These are phyloP conservation scores for Schizothorax lantsangensis DNA, from an alignment of 2,797 vertebrate species.

Conservation along the genomic window DNA sequence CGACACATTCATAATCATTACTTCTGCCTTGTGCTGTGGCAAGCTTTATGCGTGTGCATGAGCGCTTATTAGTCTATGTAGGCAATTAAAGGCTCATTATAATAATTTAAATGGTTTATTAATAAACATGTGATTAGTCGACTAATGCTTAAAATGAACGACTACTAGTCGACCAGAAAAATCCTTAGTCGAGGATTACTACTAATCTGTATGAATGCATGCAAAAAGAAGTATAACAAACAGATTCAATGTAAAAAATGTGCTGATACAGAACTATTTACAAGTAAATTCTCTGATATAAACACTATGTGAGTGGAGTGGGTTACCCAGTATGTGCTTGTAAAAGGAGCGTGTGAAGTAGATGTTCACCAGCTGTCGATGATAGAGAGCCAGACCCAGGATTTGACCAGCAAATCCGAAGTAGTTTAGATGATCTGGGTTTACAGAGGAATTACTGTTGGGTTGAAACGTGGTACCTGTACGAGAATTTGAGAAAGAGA, in stretches of 20 bases:
- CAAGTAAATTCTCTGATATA: not conserved
- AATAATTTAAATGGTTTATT: too few relatives aligned
- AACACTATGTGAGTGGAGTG: conserved; percentile 1
- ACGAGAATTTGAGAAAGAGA: not conserved
- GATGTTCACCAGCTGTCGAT: conserved; percentile 96
- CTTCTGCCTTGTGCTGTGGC: too few relatives aligned
- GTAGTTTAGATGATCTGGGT: conserved; percentile 98
- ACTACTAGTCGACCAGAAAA: too few relatives aligned
- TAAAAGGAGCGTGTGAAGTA: conserved; percentile 99
- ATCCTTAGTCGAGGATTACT: too few relatives aligned
- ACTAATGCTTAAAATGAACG: too few relatives aligned
- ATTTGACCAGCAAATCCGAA: conserved; percentile 97
- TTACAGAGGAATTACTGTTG: conserved; percentile 98
- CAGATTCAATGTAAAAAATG: not conserved
- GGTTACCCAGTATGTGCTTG: conserved; percentile 97
- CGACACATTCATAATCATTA: too few relatives aligned
- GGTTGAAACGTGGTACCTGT: conserved; percentile 98
- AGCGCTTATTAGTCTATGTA: too few relatives aligned
- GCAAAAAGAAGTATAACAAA: not conserved
- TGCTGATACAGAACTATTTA: not conserved
- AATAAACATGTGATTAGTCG: too few relatives aligned
- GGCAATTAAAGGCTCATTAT: too few relatives aligned
- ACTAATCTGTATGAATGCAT: not conserved
- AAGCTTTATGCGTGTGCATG: too few relatives aligned
- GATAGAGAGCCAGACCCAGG: conserved; percentile 94